Percentiles rank a stretch among this genome's conserved stretches.
Evolutionary conservation across 2,888 invertebrate genomes (phyloP).

Genomic region (Sphinx pinastri): DNA sequence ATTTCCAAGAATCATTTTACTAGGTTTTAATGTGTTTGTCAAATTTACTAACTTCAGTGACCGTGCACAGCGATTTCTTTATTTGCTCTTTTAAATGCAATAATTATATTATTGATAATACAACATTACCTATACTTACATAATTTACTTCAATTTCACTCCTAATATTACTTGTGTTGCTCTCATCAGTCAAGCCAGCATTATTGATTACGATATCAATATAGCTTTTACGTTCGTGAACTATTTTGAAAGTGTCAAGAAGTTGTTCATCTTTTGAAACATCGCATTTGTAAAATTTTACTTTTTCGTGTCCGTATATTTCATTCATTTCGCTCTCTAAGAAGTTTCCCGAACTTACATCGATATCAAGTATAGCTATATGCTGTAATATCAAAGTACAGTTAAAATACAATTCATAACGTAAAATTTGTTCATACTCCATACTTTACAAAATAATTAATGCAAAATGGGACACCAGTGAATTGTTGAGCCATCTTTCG

Average conservation of each 20-base stretch:
- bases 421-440: no score
- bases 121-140: slow-evolving; percentile 39
- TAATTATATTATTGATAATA: background rate
- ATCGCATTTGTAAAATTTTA: slow-evolving; percentile 55
- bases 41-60: no score
- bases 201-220: slow-evolving; percentile 57
- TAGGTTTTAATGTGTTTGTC: no score
- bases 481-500: no score
- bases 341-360: slow-evolving; percentile 40
- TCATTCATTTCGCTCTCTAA: slow-evolving; percentile 48
- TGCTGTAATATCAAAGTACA: slow-evolving; percentile 38
- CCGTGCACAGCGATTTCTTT: no score
- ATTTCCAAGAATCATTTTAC: no score
- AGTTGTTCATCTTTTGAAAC: slow-evolving; percentile 50
- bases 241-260: slow-evolving; percentile 41
- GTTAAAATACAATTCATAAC: background rate
- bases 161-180: slow-evolving; percentile 36
- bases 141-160: slow-evolving; percentile 51
- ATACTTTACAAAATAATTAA: no score
- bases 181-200: slow-evolving; percentile 53
- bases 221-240: slow-evolving; percentile 40
- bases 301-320: slow-evolving; percentile 44
- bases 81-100: slow-evolving; percentile 5
- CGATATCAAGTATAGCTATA: slow-evolving; percentile 52
- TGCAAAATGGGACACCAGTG: no score